phyloP scores from a whole-genome alignment of 1,140 invertebrate species.

The Drosophila burlai region DNA sequence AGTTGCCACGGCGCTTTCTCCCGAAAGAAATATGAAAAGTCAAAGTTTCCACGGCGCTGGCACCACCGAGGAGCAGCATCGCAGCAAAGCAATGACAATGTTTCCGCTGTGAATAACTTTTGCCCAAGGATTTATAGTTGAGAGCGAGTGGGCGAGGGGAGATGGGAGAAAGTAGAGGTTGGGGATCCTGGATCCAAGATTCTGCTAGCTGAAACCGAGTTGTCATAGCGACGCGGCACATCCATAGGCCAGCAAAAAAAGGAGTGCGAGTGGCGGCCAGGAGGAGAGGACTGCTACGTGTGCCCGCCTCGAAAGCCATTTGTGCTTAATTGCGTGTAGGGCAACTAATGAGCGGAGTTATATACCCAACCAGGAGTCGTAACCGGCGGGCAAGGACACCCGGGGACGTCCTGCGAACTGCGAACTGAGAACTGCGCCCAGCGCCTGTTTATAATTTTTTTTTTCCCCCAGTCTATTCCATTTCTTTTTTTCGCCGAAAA shows the following conservation, averaged over 20 bases:
- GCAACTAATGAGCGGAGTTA: conserved; percentile 82
- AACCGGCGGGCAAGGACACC: conserved; percentile 41
- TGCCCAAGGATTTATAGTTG: conserved; percentile 77
- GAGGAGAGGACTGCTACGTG: conserved; percentile 37
- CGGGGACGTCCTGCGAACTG: conserved; percentile 34
- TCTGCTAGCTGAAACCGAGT: conserved; percentile 55
- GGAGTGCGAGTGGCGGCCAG: background rate
- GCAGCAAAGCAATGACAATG: conserved; percentile 71
- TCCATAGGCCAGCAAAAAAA: conserved; percentile 42
- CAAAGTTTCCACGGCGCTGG: conserved; percentile 64
- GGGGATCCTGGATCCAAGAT: conserved; percentile 13
- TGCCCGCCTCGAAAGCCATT: conserved; percentile 79
- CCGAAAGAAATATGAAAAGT: conserved; percentile 66
- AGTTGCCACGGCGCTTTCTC: background rate
- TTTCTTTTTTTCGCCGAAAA: conserved; percentile 37
- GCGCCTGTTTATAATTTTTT: conserved; percentile 76
- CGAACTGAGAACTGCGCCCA: conserved; percentile 18
- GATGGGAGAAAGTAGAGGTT: background rate
- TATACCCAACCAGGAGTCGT: conserved; percentile 64
- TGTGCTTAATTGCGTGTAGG: conserved; percentile 83
- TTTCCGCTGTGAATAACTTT: conserved; percentile 80
- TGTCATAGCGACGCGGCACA: conserved; percentile 68
- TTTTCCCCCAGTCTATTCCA: conserved; percentile 35
- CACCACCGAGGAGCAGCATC: conserved; percentile 15
- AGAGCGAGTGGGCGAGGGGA: conserved; percentile 13